phyloP scores from a whole-genome alignment of 1,140 invertebrate genomes.

The Heliothis subflexa region DNA sequence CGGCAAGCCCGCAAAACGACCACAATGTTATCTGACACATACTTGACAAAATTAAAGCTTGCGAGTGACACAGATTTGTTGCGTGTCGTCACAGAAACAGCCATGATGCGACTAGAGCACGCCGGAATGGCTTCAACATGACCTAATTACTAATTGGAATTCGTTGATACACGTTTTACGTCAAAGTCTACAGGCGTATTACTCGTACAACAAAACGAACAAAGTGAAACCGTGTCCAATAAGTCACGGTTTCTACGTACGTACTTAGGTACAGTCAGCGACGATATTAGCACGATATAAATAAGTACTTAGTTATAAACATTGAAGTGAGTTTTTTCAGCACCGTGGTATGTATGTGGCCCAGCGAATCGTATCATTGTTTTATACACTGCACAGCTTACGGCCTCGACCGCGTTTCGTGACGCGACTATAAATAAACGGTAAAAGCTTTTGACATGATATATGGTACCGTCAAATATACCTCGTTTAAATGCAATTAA shows the following conservation, averaged over 20 bases:
- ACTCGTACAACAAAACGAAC: neutral
- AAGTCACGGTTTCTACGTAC: neutral
- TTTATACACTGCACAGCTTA: conserved; percentile 41
- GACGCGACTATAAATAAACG: conserved; percentile 46
- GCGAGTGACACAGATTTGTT: conserved; percentile 26
- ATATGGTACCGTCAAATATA: conserved; percentile 37
- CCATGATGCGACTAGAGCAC: conserved; percentile 6
- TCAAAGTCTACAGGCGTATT: conserved; percentile 8
- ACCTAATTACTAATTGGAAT: conserved; percentile 9
- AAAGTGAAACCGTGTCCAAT: conserved; percentile 12
- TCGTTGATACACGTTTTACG: conserved; percentile 7
- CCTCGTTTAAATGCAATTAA: conserved; percentile 38
- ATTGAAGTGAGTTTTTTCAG: conserved; percentile 38
- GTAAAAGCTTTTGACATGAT: conserved; percentile 43
- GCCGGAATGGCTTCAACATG: conserved; percentile 2
- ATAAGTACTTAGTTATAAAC: conserved; percentile 1
- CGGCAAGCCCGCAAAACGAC: conserved; percentile 36
- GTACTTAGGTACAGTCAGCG: neutral
- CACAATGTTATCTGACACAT: conserved; percentile 37
- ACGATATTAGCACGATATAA: conserved; percentile 16
- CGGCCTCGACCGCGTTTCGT: conserved; percentile 48
- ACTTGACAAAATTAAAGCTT: conserved; percentile 41
- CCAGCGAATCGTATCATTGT: conserved; percentile 44
- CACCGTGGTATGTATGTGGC: neutral
- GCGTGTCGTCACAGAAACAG: conserved; percentile 7